A percentile compares a stretch with the other conserved stretches of the same genome.
These are phyloP conservation scores for Ostrea edulis DNA, from an alignment of 1,140 invertebrate genomes.

Conservation along the genomic window DNA sequence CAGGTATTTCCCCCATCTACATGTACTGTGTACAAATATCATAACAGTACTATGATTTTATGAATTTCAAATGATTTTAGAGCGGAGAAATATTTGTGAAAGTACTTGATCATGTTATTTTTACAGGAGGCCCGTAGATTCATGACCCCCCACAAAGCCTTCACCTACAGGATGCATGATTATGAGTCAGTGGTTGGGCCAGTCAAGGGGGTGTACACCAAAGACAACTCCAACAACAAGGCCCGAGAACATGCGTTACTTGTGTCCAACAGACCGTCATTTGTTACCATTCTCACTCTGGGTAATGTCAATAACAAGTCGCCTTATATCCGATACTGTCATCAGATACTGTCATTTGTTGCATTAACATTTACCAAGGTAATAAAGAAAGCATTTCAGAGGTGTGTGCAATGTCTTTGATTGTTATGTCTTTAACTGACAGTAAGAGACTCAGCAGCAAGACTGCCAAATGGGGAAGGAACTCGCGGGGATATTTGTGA, in stretches of 20 bases:
- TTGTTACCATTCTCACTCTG: conserved; percentile 93
- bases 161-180: conserved; percentile 90
- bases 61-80: not conserved
- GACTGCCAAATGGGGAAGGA: conserved; percentile 95
- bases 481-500: conserved; percentile 93
- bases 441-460: conserved; percentile 94
- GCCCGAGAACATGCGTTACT: conserved; percentile 91
- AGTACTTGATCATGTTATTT: not conserved
- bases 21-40: not conserved
- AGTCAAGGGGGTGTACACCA: conserved; percentile 91
- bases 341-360: not conserved
- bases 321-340: not conserved
- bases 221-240: conserved; percentile 82
- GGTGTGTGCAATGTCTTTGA: not conserved
- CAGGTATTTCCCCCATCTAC: conserved; percentile 81
- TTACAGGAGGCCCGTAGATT: conserved; percentile 86
- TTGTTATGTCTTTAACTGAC: conserved; percentile 56
- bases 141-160: conserved; percentile 91
- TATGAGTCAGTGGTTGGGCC: conserved; percentile 94
- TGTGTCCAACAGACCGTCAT: conserved; percentile 91
- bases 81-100: not conserved
- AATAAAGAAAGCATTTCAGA: not conserved
- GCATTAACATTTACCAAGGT: not conserved
- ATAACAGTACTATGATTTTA: not conserved
- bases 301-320: conserved; percentile 74